Base-by-base conservation (phyloP, 1,140 invertebrate genomes). In the Brachionus koreanus region DNA sequence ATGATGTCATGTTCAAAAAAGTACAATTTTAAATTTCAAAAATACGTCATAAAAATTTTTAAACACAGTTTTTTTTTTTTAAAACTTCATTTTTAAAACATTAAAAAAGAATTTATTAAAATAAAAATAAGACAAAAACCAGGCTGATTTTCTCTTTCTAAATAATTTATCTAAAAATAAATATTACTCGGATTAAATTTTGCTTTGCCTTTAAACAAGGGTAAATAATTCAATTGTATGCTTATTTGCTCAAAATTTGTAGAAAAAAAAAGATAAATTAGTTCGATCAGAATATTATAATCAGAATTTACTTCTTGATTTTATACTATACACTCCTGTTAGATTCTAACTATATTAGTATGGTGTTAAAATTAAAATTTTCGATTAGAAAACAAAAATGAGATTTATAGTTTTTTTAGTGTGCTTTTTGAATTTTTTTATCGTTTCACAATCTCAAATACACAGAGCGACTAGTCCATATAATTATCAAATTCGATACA, bases 401-500 rank as follows among this genome's bases (percentile, higher is more conserved):
- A 72, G 39, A n/a, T 29, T 65, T 29, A 10, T 72, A 16, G 12
- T 46, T 6, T 12, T 74, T 74, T 25, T 74, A 3, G 1, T 49
- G 2, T 46, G 19, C 7, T 13, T 46, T 46, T 46, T 43, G 1
- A 46, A 23, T 74, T 46, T 33, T 74, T 74, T 6, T 4, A 29
- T 6, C 0, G n/a, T 37, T 3, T 67, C 63, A 13, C 16, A 77
- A 7, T 46, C 49, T 57, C 76, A 79, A 79, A 79, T 79, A 79
- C 76, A 79, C 57, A 46, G 76, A 42, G 76, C 76, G 13, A 61
- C 76, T 5, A 79, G 57, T 37, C 19, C 23, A 4, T 19, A 23
- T 25, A 79, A 65, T 42, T 79, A 79, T 65, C 49, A 65, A 65
- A 79, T 79, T 35, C n/a, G 33, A 57, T 79, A 79, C 19, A 65